Conservation (phyloP, 2,797 vertebrate species). For the Myotis planiceps region DNA sequence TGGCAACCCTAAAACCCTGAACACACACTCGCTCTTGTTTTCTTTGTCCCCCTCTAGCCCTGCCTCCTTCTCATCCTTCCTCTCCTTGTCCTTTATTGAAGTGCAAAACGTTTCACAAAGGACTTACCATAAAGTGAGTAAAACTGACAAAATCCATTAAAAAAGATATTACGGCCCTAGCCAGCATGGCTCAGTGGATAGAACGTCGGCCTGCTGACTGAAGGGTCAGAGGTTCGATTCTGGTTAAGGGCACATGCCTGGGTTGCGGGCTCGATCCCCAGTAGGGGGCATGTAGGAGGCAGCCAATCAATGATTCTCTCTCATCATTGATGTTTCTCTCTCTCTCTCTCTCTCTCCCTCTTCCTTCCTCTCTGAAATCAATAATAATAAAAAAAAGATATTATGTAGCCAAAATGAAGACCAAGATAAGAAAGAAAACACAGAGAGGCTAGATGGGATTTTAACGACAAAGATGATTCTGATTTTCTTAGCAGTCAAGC, state of each 20-base stretch:
- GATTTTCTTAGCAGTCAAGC: not conserved
- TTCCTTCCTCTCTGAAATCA: too few species aligned
- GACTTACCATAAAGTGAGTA: not conserved
- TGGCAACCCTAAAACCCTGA: not conserved
- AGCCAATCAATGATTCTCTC: too few species aligned
- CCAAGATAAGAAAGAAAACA: not conserved
- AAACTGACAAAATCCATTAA: not conserved
- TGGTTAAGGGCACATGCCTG: too few species aligned
- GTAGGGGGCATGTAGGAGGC: too few species aligned
- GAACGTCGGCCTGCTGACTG: too few species aligned
- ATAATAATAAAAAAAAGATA: not conserved
- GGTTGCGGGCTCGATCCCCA: too few species aligned
- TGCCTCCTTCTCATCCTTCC: not conserved
- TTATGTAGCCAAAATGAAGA: not conserved
- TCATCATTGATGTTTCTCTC: too few species aligned
- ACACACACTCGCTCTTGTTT: not conserved
- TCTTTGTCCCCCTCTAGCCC: not conserved
- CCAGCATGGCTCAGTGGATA: too few species aligned
- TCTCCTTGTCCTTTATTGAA: not conserved
- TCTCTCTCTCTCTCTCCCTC: too few species aligned
- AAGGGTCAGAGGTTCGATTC: too few species aligned
- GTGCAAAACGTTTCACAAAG: constrained; percentile 5
- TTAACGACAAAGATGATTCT: not conserved
- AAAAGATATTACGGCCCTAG: not conserved
- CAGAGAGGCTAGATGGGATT: not conserved